Evolutionary conservation across 2,797 vertebrate genomes (phyloP).

Genomic region (Tapirus indicus): DNA sequence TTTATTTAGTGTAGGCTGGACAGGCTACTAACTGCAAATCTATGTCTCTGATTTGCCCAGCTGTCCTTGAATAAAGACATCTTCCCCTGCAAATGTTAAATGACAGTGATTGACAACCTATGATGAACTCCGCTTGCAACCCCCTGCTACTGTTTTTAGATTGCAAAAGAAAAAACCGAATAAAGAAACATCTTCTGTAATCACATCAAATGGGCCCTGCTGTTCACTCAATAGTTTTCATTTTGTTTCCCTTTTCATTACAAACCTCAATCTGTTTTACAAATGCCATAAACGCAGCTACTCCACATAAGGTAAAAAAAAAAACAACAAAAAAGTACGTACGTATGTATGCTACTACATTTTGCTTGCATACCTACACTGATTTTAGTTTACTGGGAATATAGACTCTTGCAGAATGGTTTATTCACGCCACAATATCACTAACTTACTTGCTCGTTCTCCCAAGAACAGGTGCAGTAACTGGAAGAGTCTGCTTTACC

Average conservation of each 20-base stretch:
- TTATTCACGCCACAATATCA: constrained; percentile 45
- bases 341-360: constrained; percentile 44
- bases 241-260: constrained; percentile 88
- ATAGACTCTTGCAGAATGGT: constrained; percentile 76
- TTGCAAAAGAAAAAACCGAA: constrained; percentile 89
- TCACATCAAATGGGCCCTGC: constrained; percentile 90
- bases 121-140: constrained; percentile 91
- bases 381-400: constrained; percentile 71
- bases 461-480: not conserved
- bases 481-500: not conserved
- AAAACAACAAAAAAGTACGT: not conserved
- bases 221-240: constrained; percentile 90
- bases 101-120: constrained; percentile 92
- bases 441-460: constrained; percentile 73
- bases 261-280: constrained; percentile 88
- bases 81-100: constrained; percentile 90
- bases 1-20: constrained; percentile 92
- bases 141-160: constrained; percentile 92
- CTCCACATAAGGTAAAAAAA: constrained; percentile 60
- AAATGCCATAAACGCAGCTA: constrained; percentile 82
- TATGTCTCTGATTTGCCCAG: constrained; percentile 93
- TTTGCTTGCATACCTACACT: constrained; percentile 7
- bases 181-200: constrained; percentile 92
- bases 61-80: constrained; percentile 93
- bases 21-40: constrained; percentile 92